These are phyloP conservation scores for Eidolon dupreanum DNA, from an alignment of 2,797 vertebrate genomes.

Conservation along the genomic window DNA sequence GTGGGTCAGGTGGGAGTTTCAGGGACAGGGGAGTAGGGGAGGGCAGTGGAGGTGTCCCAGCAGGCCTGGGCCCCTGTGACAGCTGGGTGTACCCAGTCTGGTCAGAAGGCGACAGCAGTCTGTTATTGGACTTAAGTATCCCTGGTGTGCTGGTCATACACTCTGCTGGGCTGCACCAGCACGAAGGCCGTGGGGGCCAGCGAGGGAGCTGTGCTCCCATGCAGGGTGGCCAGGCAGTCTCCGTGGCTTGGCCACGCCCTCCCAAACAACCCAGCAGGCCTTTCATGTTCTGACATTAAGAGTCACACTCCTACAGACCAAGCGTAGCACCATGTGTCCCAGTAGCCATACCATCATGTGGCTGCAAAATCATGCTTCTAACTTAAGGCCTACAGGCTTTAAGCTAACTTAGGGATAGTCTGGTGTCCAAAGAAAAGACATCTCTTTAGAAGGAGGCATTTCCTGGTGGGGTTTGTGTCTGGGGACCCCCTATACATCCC, in stretches of 20 bases:
- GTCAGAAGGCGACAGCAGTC: neutral
- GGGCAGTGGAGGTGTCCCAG: neutral
- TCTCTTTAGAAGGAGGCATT: neutral
- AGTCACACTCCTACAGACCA: neutral
- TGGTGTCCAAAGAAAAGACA: neutral
- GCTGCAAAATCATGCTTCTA: neutral
- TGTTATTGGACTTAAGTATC: no score
- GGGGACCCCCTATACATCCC: no score
- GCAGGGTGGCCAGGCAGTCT: neutral
- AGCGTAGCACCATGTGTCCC: rapidly evolving
- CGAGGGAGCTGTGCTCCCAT: rapidly evolving
- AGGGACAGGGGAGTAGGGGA: neutral
- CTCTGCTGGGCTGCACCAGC: neutral
- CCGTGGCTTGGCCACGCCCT: neutral
- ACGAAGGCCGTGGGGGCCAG: neutral
- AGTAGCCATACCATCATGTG: neutral
- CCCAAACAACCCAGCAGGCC: neutral
- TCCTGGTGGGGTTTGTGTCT: neutral
- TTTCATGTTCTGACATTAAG: neutral
- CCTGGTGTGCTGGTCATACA: neutral
- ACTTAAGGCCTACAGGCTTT: neutral
- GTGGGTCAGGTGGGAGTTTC: neutral
- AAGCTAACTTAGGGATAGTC: neutral
- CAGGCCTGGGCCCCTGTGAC: neutral
- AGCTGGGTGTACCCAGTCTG: neutral